Evolutionary conservation across 2,797 vertebrate species (phyloP).

Genomic region (Tiaroga cobitis): DNA sequence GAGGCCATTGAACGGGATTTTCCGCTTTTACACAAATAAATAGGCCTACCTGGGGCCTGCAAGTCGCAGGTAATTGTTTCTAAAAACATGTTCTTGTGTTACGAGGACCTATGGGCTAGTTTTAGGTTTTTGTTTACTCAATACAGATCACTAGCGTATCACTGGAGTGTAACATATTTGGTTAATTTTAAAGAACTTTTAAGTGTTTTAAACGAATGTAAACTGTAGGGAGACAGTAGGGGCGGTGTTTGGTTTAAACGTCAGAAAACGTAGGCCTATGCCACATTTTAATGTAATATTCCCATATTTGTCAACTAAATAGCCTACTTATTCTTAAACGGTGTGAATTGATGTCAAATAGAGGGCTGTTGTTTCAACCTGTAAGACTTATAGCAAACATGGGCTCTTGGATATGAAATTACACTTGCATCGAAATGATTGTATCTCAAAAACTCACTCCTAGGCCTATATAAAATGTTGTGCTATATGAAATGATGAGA

Average conservation of each 20-base stretch:
- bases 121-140: not conserved
- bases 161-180: no score
- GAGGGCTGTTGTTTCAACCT: not conserved
- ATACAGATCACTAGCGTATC: no score
- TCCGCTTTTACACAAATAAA: not conserved
- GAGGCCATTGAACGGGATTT: slow-evolving; percentile 24
- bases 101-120: not conserved
- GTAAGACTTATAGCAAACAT: not conserved
- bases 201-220: not conserved
- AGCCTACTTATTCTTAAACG: not conserved
- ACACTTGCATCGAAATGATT: not conserved
- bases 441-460: not conserved
- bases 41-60: not conserved
- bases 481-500: not conserved
- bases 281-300: not conserved
- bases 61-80: not conserved
- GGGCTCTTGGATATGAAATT: not conserved
- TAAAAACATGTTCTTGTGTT: not conserved
- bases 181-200: not conserved
- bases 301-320: not conserved
- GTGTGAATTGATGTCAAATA: not conserved
- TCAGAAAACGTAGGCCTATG: not conserved
- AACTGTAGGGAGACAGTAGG: not conserved
- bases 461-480: not conserved
- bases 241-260: not conserved